Evolutionary conservation across 1,140 invertebrate species (phyloP).

Genomic region (Tetranychus cinnabarinus): DNA sequence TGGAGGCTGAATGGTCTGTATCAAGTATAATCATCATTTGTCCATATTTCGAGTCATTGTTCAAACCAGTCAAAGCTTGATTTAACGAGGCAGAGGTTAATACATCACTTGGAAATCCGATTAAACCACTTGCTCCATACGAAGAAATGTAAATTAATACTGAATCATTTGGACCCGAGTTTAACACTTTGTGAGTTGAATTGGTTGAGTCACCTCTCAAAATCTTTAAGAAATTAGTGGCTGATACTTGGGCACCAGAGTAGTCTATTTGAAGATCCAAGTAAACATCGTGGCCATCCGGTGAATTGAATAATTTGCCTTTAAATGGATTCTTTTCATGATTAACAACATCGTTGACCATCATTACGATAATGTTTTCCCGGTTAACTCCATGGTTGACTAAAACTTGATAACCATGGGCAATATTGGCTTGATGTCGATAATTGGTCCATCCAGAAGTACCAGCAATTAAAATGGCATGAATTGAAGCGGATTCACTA

Average conservation of each 20-base stretch:
- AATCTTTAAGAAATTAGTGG: too few species aligned
- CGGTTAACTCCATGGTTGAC: slow-evolving; percentile 29
- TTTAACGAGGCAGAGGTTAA: too few species aligned
- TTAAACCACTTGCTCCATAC: not conserved
- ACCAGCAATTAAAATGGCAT: slow-evolving; percentile 29
- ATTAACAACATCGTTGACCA: slow-evolving; percentile 37
- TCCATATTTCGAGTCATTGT: too few species aligned
- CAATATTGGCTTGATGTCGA: slow-evolving; percentile 36
- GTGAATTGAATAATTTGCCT: slow-evolving; percentile 33
- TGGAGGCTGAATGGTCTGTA: slow-evolving; percentile 26
- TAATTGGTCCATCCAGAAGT: slow-evolving; percentile 32
- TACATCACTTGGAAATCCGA: too few species aligned
- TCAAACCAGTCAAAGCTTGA: too few species aligned
- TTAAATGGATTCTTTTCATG: slow-evolving; percentile 28
- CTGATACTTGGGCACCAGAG: not conserved
- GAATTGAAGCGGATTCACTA: too few species aligned
- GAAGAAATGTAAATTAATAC: too few species aligned
- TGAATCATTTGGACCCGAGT: too few species aligned
- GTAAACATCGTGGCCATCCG: slow-evolving; percentile 33
- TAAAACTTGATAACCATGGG: slow-evolving; percentile 36
- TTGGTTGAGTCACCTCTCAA: too few species aligned
- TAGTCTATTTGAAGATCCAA: slow-evolving; percentile 20
- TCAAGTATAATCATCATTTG: too few species aligned
- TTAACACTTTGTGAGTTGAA: too few species aligned
- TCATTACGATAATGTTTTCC: slow-evolving; percentile 35